Conservation (phyloP, 1,140 invertebrate species). For the Tetramorium simillimum region DNA sequence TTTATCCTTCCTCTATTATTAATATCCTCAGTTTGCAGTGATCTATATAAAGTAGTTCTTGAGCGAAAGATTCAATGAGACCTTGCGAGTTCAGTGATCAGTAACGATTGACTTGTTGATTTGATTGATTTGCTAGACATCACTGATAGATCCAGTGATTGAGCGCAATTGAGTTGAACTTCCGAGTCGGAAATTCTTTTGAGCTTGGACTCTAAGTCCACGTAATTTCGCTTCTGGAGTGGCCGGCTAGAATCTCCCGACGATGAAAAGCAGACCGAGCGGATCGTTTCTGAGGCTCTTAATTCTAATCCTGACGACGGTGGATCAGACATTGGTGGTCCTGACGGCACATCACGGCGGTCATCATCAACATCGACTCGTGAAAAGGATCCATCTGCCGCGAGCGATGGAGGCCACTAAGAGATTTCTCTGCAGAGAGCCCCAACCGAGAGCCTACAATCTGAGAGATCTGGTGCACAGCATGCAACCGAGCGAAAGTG, state of each 20-base stretch:
- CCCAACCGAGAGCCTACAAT: constrained; percentile 75
- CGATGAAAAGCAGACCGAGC: constrained; percentile 45
- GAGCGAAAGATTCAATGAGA: not conserved
- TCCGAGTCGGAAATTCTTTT: not conserved
- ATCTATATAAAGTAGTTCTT: not conserved
- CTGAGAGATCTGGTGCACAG: constrained; percentile 71
- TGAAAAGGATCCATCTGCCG: constrained; percentile 56
- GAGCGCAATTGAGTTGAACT: not conserved
- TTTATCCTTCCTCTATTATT: not conserved
- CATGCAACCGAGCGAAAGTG: constrained; percentile 55
- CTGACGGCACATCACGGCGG: constrained; percentile 2
- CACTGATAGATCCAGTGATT: not conserved
- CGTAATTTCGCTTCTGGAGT: not conserved
- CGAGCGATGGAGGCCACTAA: constrained; percentile 36
- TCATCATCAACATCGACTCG: not conserved
- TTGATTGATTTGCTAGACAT: too few relatives aligned
- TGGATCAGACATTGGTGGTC: constrained; percentile 34
- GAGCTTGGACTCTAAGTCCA: not conserved
- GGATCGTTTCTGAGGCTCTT: constrained; percentile 37
- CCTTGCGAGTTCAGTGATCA: not conserved
- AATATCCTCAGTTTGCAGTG: not conserved
- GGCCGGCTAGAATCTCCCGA: not conserved
- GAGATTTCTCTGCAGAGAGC: constrained; percentile 68
- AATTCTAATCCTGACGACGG: constrained; percentile 54
- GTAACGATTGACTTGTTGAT: not conserved